Evolutionary conservation across 2,797 vertebrate genomes (phyloP), one percentile per base, ranked within the genome.

Genomic region (Hylomyscus alleni): DNA sequence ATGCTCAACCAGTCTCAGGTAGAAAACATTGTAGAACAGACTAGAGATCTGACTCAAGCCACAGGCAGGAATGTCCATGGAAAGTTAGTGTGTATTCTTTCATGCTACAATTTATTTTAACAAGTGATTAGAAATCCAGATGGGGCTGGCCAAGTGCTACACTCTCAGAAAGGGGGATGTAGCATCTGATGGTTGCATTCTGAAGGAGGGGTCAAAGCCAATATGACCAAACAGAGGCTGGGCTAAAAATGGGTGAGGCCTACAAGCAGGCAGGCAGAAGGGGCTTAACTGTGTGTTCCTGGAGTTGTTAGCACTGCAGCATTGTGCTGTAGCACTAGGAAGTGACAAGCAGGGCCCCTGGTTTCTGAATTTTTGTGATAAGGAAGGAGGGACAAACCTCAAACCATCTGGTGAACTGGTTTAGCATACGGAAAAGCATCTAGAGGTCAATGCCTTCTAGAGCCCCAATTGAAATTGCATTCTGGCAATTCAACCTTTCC

Each of bases 351-450:
- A 94, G 73, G 37, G 92, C 76, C 13, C n/a, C 75, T 52, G 12
- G 47, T 95, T 92, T 97, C 90, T 94, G 95, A 34, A 89, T 84
- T 97, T 95, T 86, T 67, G n/a, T 85, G 87, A 91, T 94, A 95
- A 93, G 62, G 52, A 88, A 85, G n/a, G 12, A 90, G 82, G 22
- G 89, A 84, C 34, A 88, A 93, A 90, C 75, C 75, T 95, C 95
- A 89, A 94, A 95, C 2, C 10, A 72, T 88, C 89, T n/a, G 34
- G 67, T 20, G 6, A 91, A 80, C 69, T 13, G n/a, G 26, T 86
- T 62, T 31, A 87, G 44, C 44, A 54, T 95, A 86, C 85, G 89
- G 96, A 92, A 97, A 96, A 92, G 50, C 82, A 89, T 73, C 80
- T 92, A 93, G 90, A 93, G 78, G 94, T 89, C 92, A 96, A 89